These are phyloP conservation scores for Adineta ricciae DNA, from an alignment of 2,888 invertebrate genomes.

Conservation along the genomic window DNA sequence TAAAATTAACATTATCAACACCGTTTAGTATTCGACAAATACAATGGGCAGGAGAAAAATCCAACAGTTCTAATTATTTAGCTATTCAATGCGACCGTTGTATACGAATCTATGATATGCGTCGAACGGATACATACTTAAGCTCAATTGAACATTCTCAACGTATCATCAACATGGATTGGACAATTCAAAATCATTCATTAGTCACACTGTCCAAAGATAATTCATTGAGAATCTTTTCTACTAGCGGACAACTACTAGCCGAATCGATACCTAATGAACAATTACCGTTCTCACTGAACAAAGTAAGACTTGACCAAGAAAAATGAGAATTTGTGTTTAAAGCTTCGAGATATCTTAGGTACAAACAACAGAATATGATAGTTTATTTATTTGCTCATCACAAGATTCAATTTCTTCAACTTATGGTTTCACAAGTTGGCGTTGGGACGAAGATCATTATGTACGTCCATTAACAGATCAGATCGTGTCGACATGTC, in stretches of 20 bases:
- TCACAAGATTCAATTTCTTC: not conserved
- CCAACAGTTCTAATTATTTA: not conserved
- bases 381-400: not conserved
- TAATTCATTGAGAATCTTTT: not conserved
- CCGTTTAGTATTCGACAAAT: not conserved
- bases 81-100: slow-evolving; percentile 13
- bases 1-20: not conserved
- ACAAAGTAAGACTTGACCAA: not conserved
- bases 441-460: not conserved
- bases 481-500: not conserved
- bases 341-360: not conserved
- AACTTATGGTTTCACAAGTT: not conserved
- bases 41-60: not conserved
- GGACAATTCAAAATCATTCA: not conserved
- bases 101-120: not conserved
- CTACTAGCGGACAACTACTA: not conserved
- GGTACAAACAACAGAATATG: not conserved
- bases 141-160: not conserved
- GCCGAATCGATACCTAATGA: not conserved
- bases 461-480: not conserved
- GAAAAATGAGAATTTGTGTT: not conserved
- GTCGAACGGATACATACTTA: not conserved
- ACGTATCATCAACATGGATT: not conserved
- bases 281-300: not conserved
- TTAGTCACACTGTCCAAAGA: not conserved